phyloP scores from a whole-genome alignment of 2,113 vertebrate species.

The Toxotes jaculatrix region DNA sequence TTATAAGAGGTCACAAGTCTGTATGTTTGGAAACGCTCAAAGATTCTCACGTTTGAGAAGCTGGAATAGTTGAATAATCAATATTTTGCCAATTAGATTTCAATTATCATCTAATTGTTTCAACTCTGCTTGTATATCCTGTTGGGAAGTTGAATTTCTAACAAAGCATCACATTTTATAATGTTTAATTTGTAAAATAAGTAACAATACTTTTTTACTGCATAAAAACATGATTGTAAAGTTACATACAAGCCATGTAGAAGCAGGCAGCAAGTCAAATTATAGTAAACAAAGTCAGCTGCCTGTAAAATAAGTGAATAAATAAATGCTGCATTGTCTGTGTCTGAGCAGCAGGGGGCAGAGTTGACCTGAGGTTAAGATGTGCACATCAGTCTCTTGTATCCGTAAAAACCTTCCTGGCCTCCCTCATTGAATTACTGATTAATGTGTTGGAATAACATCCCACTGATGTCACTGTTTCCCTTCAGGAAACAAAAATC shows the following conservation, averaged over 20 bases:
- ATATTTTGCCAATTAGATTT: not conserved
- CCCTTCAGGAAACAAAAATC: constrained; percentile 20
- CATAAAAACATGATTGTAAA: not conserved
- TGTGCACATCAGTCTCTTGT: too few relatives aligned
- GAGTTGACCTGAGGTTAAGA: not conserved
- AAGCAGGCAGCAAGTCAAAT: too few relatives aligned
- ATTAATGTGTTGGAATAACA: not conserved
- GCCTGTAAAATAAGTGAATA: not conserved
- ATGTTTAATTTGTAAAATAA: too few relatives aligned
- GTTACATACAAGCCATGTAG: not conserved
- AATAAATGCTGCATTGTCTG: not conserved
- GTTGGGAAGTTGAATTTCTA: too few relatives aligned
- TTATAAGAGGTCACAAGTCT: too few relatives aligned
- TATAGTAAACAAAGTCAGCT: not conserved
- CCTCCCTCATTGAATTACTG: not conserved
- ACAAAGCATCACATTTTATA: too few relatives aligned
- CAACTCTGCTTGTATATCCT: not conserved
- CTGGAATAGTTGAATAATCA: not conserved
- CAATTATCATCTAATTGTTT: not conserved
- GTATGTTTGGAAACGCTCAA: too few relatives aligned
- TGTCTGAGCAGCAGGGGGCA: constrained; percentile 41
- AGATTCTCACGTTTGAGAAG: too few relatives aligned
- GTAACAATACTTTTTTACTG: too few relatives aligned
- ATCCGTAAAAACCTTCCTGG: not conserved
- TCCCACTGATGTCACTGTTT: not conserved